phyloP scores from a whole-genome alignment of 2,113 vertebrate genomes.

The Gobius niger region DNA sequence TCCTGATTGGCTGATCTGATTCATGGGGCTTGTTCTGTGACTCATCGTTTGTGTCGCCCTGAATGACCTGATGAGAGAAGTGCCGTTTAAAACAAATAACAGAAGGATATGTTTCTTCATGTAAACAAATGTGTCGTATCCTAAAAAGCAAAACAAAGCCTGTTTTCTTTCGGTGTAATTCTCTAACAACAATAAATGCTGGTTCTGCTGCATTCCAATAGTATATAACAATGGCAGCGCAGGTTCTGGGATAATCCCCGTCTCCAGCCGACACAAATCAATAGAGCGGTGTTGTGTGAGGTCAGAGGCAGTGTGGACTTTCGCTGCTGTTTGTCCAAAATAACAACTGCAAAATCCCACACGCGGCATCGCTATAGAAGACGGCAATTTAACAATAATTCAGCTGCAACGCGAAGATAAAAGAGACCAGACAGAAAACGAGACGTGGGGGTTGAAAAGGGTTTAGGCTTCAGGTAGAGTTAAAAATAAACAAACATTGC shows the following conservation, averaged over 20 bases:
- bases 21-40: no score
- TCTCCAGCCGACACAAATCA: neutral
- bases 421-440: conserved; percentile 15
- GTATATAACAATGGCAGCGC: neutral
- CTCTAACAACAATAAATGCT: no score
- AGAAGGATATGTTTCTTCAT: no score
- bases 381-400: conserved; percentile 25
- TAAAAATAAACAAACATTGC: neutral
- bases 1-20: no score
- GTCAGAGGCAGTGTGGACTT: conserved; percentile 5
- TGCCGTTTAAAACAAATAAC: no score
- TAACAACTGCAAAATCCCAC: neutral
- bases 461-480: neutral
- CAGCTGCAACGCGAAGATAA: conserved; percentile 14
- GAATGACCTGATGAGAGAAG: no score
- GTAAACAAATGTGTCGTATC: no score
- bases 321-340: conserved; percentile 1
- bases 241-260: neutral
- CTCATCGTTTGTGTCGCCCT: no score
- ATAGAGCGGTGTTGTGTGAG: neutral
- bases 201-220: no score
- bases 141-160: no score
- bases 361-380: conserved; percentile 13
- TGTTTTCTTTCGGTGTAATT: no score
- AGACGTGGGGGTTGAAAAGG: neutral